Base-by-base conservation (phyloP, 2,888 invertebrate genomes). In the Ectobius pallidus region DNA sequence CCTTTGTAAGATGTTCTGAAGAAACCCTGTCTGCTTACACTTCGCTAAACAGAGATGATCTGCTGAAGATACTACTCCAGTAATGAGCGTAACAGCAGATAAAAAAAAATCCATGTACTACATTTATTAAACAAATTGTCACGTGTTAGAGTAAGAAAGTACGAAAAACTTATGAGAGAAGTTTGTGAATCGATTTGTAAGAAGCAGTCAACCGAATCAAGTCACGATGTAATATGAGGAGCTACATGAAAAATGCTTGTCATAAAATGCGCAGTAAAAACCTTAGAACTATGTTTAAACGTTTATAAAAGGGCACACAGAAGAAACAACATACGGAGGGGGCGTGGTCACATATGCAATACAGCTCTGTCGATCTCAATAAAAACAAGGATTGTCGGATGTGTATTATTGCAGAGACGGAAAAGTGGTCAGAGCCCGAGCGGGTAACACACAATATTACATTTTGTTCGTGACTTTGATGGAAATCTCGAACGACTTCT, bases 71-170 rank as follows among this genome's bases (percentile, higher is more conserved):
- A 4, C 7, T 9, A 52, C 6, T 6, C 18, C 2, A 22, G 11
- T 52, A 52, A 52, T 52, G 52, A 22, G 20, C 18, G 7, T 11
- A 52, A 52, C 3, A 18, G n/a, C n/a, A n/a, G n/a, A 52, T 9
- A 22, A 22, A 18, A 55, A 55, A 27, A 27, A 18, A 27, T 27
- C 27, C 30, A 27, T 30, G 55, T 55, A 52, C 52, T 4, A 52
- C 52, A 52, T 52, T 22, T 55, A 55, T 55, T 55, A 55, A 55
- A 55, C 55, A 55, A 55, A 55, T 1, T 55, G 55, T 55, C 27
- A 55, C 25, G 55, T 55, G 27, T 27, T 27, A 9, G 14, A 27
- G 55, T 27, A 27, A 22, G 14, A 55, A 27, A 16, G 30, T 27
- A 52, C 11, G 27, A 27, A 55, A 55, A 55, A 55, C 55, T 1